A percentile compares a stretch with the other conserved stretches of the same genome.
Conservation (phyloP, 2,888 invertebrate genomes). For the Chloroclysta siterata region DNA sequence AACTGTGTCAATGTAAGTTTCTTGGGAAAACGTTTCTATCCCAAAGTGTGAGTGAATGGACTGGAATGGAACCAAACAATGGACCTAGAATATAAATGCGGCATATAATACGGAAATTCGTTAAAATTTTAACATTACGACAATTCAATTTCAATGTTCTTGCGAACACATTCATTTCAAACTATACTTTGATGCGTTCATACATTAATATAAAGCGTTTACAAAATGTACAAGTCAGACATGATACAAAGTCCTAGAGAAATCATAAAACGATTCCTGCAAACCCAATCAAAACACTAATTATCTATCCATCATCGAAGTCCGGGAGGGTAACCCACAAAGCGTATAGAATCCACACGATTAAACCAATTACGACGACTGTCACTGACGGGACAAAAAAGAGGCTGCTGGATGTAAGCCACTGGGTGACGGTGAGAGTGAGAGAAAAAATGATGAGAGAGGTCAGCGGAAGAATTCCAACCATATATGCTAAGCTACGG, state of each 20-base stretch:
- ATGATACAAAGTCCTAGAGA: not conserved
- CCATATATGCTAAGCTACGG: conserved; percentile 38
- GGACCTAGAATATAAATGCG: not conserved
- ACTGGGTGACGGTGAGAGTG: conserved; percentile 54
- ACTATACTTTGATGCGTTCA: not conserved
- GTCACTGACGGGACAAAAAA: conserved; percentile 53
- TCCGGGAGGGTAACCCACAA: conserved; percentile 60
- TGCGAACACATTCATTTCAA: too few species aligned
- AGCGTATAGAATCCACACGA: conserved; percentile 47
- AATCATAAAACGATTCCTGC: conserved; percentile 13
- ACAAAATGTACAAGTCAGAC: not conserved
- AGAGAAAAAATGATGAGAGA: conserved; percentile 49
- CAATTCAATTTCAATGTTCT: too few species aligned
- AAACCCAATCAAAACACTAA: conserved; percentile 30
- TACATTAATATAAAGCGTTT: not conserved
- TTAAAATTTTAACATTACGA: too few species aligned
- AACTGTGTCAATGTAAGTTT: conserved; percentile 15
- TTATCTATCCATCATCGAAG: conserved; percentile 41
- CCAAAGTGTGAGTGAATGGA: too few species aligned
- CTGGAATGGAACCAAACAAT: not conserved
- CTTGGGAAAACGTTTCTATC: not conserved
- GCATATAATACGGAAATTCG: not conserved
- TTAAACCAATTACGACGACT: conserved; percentile 65
- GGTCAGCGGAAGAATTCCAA: conserved; percentile 38
- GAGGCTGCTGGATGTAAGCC: conserved; percentile 57